Evolutionary conservation across 2,113 vertebrate genomes (phyloP).

Genomic region (Hepsetus odoe): DNA sequence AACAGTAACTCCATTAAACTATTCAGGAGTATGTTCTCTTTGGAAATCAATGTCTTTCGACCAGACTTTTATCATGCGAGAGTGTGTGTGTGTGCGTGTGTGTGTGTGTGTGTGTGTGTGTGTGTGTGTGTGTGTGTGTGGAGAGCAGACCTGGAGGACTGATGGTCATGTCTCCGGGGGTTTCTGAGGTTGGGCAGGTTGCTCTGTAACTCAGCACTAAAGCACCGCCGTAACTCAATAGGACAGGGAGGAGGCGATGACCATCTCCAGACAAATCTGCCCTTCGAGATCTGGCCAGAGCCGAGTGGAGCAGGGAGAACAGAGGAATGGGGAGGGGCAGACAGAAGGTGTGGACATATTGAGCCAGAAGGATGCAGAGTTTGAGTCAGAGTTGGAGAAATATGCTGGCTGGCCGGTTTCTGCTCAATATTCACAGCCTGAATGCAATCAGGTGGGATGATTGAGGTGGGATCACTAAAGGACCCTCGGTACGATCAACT

Average conservation of each 20-base stretch:
- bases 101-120: neutral
- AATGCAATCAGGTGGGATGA: slow-evolving; percentile 34
- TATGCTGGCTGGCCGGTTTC: neutral
- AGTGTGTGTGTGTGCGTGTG: neutral
- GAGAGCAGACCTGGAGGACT: slow-evolving; percentile 43
- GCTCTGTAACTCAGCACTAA: slow-evolving; percentile 53
- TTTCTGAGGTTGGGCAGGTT: neutral
- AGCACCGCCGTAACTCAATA: slow-evolving; percentile 58
- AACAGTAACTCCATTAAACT: no score
- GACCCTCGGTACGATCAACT: neutral
- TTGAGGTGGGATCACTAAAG: slow-evolving; percentile 17
- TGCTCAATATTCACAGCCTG: slow-evolving; percentile 6
- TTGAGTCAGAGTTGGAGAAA: neutral
- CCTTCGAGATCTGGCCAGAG: slow-evolving; percentile 34
- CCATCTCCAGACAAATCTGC: slow-evolving; percentile 57
- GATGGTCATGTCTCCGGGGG: slow-evolving; percentile 28
- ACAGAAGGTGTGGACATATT: slow-evolving; percentile 34
- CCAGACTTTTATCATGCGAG: no score
- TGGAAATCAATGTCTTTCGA: no score
- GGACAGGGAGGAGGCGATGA: slow-evolving; percentile 41
- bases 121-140: neutral
- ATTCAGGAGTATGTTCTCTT: no score
- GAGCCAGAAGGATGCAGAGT: neutral
- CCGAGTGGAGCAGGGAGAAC: slow-evolving; percentile 44
- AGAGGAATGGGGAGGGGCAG: slow-evolving; percentile 1